Conservation (phyloP, 2,113 vertebrate species). For the Falco punctatus region DNA sequence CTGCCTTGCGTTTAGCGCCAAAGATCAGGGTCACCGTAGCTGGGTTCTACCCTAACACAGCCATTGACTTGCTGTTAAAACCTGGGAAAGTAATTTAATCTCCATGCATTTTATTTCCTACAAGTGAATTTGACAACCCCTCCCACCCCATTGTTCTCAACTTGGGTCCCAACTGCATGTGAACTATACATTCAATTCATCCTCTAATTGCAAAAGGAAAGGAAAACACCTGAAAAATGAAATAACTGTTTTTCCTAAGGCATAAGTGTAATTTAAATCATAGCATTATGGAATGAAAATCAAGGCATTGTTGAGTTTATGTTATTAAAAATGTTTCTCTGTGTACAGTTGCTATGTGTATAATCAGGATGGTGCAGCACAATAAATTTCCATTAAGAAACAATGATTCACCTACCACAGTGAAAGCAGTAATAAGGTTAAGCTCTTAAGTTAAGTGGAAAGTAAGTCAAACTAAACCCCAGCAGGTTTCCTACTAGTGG, state of each 20-base stretch:
- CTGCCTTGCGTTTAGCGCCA: background rate
- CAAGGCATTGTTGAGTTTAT: background rate
- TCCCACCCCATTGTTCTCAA: background rate
- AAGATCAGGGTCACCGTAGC: background rate
- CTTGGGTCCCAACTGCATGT: background rate
- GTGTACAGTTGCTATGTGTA: background rate
- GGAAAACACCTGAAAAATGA: slow-evolving; percentile 3
- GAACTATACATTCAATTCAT: background rate
- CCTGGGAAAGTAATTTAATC: background rate
- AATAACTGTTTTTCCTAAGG: background rate
- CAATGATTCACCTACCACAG: slow-evolving; percentile 26
- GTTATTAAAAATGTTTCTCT: slow-evolving; percentile 33
- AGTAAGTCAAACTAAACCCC: slow-evolving; percentile 62
- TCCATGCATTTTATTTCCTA: background rate
- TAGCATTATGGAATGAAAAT: slow-evolving; percentile 11
- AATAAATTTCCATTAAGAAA: slow-evolving; percentile 55
- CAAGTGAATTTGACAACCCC: background rate
- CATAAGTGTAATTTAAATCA: slow-evolving; percentile 9
- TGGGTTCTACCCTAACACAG: background rate
- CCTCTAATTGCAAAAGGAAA: background rate
- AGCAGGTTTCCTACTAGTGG: slow-evolving; percentile 51
- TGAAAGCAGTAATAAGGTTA: slow-evolving; percentile 50
- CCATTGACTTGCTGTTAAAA: background rate
- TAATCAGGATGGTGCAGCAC: background rate
- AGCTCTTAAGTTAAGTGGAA: slow-evolving; percentile 56